phyloP scores from a whole-genome alignment of 2,113 vertebrate genomes.

The Dipodomys merriami region DNA sequence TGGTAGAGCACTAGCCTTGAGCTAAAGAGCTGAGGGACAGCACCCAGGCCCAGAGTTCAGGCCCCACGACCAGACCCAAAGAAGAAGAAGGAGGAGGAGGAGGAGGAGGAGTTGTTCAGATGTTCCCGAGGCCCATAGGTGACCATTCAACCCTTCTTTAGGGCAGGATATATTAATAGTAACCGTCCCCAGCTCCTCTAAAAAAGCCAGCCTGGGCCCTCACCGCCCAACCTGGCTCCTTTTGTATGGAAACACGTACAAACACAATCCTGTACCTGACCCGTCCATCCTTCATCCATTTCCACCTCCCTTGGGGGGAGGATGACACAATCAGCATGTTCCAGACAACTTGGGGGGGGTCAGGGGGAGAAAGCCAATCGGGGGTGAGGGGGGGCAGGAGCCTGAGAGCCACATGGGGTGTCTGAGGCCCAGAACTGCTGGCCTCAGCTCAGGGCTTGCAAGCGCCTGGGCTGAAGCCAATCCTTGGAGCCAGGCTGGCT shows the following conservation, averaged over 20 bases:
- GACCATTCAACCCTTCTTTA: not conserved
- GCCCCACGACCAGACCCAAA: too few species aligned
- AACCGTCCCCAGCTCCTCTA: not conserved
- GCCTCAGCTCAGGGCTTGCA: slow-evolving; percentile 27
- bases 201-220: not conserved
- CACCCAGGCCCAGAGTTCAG: too few species aligned
- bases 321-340: not conserved
- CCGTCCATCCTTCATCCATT: not conserved
- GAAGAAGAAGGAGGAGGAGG: too few species aligned
- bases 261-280: not conserved
- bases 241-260: not conserved
- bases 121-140: too few species aligned
- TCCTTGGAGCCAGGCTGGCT: slow-evolving; percentile 50
- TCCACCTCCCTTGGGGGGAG: not conserved
- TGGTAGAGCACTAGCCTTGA: too few species aligned
- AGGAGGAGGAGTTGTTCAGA: too few species aligned
- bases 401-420: not conserved
- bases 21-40: too few species aligned
- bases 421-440: not conserved
- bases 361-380: not conserved
- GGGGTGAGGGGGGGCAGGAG: not conserved
- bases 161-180: not conserved
- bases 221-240: not conserved
- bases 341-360: not conserved
- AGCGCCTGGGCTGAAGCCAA: slow-evolving; percentile 44